Evolutionary conservation across 2,113 vertebrate genomes (phyloP).

Genomic region (Nothobranchius kuhntae): DNA sequence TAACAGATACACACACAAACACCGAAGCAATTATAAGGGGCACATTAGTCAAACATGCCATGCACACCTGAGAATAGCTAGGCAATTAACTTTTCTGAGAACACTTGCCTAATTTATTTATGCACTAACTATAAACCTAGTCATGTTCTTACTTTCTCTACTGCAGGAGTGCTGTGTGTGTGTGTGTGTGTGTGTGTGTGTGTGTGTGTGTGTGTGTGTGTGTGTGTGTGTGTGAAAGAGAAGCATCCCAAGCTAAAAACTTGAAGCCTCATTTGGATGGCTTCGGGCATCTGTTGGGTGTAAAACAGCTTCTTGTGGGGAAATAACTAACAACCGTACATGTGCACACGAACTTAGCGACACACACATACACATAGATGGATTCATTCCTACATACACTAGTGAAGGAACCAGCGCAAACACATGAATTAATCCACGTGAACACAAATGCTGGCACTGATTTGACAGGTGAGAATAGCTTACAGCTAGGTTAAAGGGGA

Average conservation of each 20-base stretch:
- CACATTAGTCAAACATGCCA: constrained; percentile 3
- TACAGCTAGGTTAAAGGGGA: constrained; percentile 69
- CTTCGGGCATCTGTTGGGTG: constrained; percentile 47
- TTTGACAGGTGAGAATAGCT: constrained; percentile 73
- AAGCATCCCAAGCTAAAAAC: constrained; percentile 25
- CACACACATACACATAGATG: background rate
- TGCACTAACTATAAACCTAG: constrained; percentile 13
- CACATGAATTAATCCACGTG: constrained; percentile 2
- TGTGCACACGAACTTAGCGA: constrained; percentile 6
- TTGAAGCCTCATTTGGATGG: constrained; percentile 42
- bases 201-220: constrained; percentile 2
- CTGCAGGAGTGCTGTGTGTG: background rate
- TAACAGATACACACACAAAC: background rate
- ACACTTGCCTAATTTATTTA: constrained; percentile 24
- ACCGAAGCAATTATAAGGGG: background rate
- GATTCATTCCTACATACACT: background rate
- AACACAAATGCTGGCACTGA: constrained; percentile 36
- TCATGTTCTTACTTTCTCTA: constrained; percentile 8
- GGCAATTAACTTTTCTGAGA: constrained; percentile 17
- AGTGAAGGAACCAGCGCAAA: constrained; percentile 1
- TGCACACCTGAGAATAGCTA: background rate
- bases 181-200: constrained; percentile 11
- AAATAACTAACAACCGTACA: constrained; percentile 7
- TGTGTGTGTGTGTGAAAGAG: background rate
- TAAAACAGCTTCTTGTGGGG: constrained; percentile 18